These are phyloP conservation scores for Sepiola atlantica DNA, from an alignment of 2,888 invertebrate genomes.

Conservation along the genomic window DNA sequence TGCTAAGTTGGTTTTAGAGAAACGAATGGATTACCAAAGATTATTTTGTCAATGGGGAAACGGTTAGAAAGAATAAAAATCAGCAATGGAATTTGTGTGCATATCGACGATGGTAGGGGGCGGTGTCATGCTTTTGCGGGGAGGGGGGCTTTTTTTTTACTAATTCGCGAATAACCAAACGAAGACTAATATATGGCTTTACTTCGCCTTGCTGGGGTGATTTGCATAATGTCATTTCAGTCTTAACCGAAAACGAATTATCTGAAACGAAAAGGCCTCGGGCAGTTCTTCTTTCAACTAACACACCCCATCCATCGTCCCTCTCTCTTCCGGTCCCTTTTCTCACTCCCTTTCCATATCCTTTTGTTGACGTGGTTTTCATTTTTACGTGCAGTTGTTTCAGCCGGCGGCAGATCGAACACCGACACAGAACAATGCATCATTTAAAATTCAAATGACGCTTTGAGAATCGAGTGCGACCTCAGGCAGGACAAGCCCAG, in stretches of 20 bases:
- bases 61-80: too few relatives aligned
- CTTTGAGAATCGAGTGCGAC: background rate
- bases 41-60: too few relatives aligned
- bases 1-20: too few relatives aligned
- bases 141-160: too few relatives aligned
- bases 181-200: background rate
- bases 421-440: background rate
- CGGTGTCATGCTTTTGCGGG: too few relatives aligned
- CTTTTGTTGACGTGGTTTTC: background rate
- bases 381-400: background rate
- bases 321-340: background rate
- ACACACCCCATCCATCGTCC: background rate
- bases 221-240: slow-evolving; percentile 1
- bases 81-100: too few relatives aligned
- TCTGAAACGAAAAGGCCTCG: background rate
- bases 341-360: too few relatives aligned
- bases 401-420: background rate
- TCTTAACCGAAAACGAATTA: slow-evolving; percentile 5
- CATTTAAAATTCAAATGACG: background rate
- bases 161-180: background rate
- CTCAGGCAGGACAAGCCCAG: background rate
- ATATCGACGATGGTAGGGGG: too few relatives aligned
- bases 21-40: too few relatives aligned
- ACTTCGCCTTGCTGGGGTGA: background rate
- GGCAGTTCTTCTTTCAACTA: background rate